Evolutionary conservation across 2,888 invertebrate species (phyloP).

Genomic region (Tuta absoluta): DNA sequence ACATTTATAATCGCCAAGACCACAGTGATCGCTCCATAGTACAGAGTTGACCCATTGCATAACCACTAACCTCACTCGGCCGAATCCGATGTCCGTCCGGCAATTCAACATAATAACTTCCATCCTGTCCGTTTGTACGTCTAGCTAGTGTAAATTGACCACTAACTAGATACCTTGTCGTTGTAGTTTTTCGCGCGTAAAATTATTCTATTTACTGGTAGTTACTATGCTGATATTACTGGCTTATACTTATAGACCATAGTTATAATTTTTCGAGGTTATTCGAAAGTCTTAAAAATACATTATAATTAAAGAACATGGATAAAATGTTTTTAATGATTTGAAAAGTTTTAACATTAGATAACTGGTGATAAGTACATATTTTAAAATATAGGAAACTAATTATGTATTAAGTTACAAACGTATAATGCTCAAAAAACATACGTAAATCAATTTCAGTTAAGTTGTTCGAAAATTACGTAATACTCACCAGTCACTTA

Average conservation of each 20-base stretch:
- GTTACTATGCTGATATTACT: background rate
- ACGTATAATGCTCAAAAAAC: too few species aligned
- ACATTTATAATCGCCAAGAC: too few species aligned
- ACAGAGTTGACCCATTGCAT: background rate
- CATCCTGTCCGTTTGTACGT: constrained; percentile 18
- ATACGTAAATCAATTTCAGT: background rate
- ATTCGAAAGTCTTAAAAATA: too few species aligned
- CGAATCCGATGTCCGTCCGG: constrained; percentile 17
- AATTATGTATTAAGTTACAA: too few species aligned
- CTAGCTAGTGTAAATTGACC: constrained; percentile 9
- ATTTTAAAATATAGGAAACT: too few species aligned
- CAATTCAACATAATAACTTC: constrained; percentile 23
- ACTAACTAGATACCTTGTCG: background rate
- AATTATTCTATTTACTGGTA: background rate
- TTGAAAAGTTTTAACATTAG: too few species aligned
- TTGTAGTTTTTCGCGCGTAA: constrained; percentile 16
- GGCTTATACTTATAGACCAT: too few species aligned
- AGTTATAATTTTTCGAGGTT: too few species aligned
- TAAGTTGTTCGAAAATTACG: background rate
- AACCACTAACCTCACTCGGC: constrained; percentile 8
- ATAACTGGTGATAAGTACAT: too few species aligned
- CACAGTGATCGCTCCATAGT: background rate
- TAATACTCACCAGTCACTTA: background rate
- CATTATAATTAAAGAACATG: too few species aligned
- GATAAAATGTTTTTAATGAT: too few species aligned